A percentile compares a stretch with the other conserved stretches of the same genome.
Evolutionary conservation across 2,888 invertebrate genomes (phyloP).

Genomic region (Cistogaster globosa): DNA sequence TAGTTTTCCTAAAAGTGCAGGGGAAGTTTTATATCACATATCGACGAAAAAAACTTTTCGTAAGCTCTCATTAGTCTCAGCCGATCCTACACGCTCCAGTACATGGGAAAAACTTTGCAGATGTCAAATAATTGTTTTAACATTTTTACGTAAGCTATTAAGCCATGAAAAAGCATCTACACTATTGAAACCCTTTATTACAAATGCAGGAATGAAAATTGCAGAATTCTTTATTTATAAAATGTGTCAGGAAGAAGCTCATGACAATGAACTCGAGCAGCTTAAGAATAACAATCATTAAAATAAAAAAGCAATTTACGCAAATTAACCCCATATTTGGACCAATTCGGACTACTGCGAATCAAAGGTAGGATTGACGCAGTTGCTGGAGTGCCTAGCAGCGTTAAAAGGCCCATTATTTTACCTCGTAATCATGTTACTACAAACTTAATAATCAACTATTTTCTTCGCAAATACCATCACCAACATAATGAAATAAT

Average conservation of each 20-base stretch:
- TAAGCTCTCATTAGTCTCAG: too few species aligned
- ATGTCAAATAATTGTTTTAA: background rate
- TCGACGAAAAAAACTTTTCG: background rate
- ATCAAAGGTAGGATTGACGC: conserved; percentile 24
- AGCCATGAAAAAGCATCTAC: conserved; percentile 7
- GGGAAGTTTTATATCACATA: background rate
- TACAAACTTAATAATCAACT: conserved; percentile 24
- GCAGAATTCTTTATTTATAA: too few species aligned
- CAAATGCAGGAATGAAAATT: too few species aligned
- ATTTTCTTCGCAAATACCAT: too few species aligned
- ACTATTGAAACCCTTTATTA: background rate
- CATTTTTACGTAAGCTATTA: conserved; percentile 9
- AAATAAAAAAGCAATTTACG: conserved; percentile 38
- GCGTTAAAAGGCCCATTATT: conserved; percentile 53
- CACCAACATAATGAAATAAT: background rate
- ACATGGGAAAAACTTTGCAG: conserved; percentile 41
- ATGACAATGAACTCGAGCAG: background rate
- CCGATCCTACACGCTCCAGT: conserved; percentile 32
- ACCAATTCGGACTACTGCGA: conserved; percentile 27
- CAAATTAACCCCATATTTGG: conserved; percentile 43
- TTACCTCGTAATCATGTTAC: conserved; percentile 44
- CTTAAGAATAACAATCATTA: background rate
- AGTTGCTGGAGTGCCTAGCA: background rate
- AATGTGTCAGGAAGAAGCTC: background rate
- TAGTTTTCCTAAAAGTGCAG: background rate